Evolutionary conservation across 2,113 vertebrate genomes (phyloP).

Genomic region (Fulmarus glacialis): DNA sequence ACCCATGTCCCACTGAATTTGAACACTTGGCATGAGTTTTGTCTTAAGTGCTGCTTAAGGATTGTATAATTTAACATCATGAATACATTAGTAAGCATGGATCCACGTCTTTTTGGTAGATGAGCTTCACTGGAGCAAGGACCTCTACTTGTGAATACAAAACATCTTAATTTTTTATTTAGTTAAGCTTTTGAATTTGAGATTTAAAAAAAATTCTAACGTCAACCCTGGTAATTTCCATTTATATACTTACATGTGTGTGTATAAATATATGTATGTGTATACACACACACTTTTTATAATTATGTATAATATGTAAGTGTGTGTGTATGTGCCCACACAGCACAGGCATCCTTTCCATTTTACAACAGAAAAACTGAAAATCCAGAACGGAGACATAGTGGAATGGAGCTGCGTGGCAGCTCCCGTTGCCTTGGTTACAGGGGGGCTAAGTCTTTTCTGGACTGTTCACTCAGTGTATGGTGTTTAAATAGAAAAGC

Average conservation of each 20-base stretch:
- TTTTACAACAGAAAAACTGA: background rate
- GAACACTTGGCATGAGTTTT: background rate
- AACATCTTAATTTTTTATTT: background rate
- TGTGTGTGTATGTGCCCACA: background rate
- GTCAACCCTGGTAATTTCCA: background rate
- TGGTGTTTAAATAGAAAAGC: background rate
- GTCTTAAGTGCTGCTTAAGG: background rate
- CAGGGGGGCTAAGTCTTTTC: background rate
- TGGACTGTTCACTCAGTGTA: background rate
- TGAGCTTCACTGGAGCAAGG: background rate
- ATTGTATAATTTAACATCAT: background rate
- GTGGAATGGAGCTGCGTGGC: background rate
- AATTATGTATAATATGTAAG: background rate
- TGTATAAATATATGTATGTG: background rate
- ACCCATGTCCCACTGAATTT: background rate
- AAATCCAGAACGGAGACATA: background rate
- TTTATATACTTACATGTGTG: background rate
- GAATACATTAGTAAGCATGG: background rate
- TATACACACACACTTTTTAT: background rate
- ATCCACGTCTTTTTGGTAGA: background rate
- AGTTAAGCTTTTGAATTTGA: background rate
- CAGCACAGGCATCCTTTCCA: background rate
- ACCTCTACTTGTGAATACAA: background rate
- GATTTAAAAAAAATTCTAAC: fast-evolving
- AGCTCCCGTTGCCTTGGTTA: background rate